A percentile compares a stretch with the other conserved stretches of the same genome.
These are phyloP conservation scores for Drosophila tanythrix DNA, from an alignment of 2,888 invertebrate genomes.

Conservation along the genomic window DNA sequence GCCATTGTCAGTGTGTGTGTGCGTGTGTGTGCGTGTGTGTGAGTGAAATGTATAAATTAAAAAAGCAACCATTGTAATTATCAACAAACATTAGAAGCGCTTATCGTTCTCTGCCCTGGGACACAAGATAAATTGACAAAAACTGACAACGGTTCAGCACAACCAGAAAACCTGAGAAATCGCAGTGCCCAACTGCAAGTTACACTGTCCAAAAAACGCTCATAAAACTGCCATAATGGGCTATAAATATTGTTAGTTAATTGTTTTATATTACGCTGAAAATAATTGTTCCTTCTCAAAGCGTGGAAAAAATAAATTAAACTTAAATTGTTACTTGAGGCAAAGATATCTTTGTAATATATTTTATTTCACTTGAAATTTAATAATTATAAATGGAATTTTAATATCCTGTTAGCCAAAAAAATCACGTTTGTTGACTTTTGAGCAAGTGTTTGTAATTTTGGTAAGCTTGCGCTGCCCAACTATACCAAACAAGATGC, in stretches of 20 bases:
- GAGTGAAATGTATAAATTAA: conserved; percentile 52
- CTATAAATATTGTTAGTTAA: not conserved
- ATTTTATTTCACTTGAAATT: not conserved
- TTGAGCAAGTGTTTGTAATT: not conserved
- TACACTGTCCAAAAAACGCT: not conserved
- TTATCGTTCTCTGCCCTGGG: conserved; percentile 31
- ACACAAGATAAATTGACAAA: conserved; percentile 62
- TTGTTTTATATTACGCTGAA: not conserved
- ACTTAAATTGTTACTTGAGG: not conserved
- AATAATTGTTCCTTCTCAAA: not conserved
- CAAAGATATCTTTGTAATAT: not conserved
- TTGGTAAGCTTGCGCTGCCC: not conserved
- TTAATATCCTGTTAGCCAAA: no score
- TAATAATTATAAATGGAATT: not conserved
- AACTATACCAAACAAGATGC: not conserved
- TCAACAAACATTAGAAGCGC: conserved; percentile 68
- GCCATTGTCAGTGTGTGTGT: conserved; percentile 9
- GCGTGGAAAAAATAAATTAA: not conserved
- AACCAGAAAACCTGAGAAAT: not conserved
- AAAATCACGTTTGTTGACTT: not conserved
- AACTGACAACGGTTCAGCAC: conserved; percentile 42
- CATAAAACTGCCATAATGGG: not conserved
- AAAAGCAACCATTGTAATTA: conserved; percentile 67
- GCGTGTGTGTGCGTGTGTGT: conserved; percentile 9
- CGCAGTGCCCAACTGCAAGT: not conserved